Evolutionary conservation across 2,113 vertebrate genomes (phyloP), one percentile per base, ranked within the genome.

Genomic region (Nothoprocta pentlandii): DNA sequence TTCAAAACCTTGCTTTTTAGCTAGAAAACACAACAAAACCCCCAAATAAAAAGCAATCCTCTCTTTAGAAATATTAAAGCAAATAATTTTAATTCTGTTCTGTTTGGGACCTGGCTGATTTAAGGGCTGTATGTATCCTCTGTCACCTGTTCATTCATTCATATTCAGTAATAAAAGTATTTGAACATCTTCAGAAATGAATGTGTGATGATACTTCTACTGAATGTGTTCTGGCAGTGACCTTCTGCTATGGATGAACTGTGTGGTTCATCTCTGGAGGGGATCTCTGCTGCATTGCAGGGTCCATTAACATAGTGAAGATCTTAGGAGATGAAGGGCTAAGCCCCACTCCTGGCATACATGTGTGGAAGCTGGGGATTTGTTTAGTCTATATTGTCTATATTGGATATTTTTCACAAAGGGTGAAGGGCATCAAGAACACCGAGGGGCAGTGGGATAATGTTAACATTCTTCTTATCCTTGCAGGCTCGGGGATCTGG

Each of bases 401-500:
- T 89, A 46, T 25, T 73, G 36, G 54, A 90, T 16, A 54, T 83
- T 83, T 90, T 84, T 93, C n/a, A 39, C 69, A 93, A 70, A 89
- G 86, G 83, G 70, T 94, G 85, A 89, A 86, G 92, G 95, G 47
- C 16, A 42, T 47, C 51, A 89, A 62, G 64, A 91, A 34, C 76
- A n/a, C 59, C 8, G 67, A 82, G 74, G 28, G 16, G 30, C 1
- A 20, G 68, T 19, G 36, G 70, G 61, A 93, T 89, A 77, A 56
- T 47, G 30, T 75, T 87, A 36, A 96, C 28, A 56, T 77, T 91
- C 79, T 73, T 92, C 30, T 86, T 97, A 85, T 97, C 85, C 92
- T 89, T 94, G 62, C 97, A 99, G 99, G 99, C 99, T 96, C 99
- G 99, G 58, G 99, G 99, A 88, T 98, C 98, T 85, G 97, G 98